Conservation (phyloP, 2,888 invertebrate species). For the Himalopsyche kuldschensis region DNA sequence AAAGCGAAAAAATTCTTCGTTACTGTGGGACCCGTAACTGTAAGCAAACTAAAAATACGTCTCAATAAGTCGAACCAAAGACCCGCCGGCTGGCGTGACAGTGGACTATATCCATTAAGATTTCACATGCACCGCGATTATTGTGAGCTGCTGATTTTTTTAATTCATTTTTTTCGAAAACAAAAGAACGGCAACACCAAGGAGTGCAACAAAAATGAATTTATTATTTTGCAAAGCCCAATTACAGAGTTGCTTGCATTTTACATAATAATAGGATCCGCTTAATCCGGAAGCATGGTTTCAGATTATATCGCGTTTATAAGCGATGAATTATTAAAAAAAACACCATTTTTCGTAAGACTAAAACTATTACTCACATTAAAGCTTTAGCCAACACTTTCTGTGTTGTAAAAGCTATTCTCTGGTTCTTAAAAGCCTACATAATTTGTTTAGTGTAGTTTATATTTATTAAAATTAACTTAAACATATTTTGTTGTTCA, state of each 20-base stretch:
- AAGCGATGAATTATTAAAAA: neutral
- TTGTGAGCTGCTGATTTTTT: neutral
- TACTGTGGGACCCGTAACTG: neutral
- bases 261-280: conserved; percentile 11
- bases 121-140: conserved; percentile 4
- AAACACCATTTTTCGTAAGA: too few relatives aligned
- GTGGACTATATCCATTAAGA: neutral
- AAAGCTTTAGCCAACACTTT: too few relatives aligned
- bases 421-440: too few relatives aligned
- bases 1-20: neutral
- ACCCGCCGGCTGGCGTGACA: conserved; percentile 4
- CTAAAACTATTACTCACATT: too few relatives aligned
- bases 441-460: too few relatives aligned
- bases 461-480: too few relatives aligned
- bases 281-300: conserved; percentile 11
- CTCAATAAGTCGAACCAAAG: neutral
- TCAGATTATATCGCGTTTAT: neutral
- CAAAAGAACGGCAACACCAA: neutral
- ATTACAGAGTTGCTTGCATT: neutral
- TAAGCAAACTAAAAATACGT: neutral
- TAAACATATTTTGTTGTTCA: too few relatives aligned
- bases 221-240: neutral
- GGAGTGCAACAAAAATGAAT: conserved; percentile 11
- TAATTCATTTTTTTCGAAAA: neutral
- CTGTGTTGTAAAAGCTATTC: too few relatives aligned